Base-by-base conservation (phyloP, 2,888 invertebrate genomes). In the Morpho deidamia region DNA sequence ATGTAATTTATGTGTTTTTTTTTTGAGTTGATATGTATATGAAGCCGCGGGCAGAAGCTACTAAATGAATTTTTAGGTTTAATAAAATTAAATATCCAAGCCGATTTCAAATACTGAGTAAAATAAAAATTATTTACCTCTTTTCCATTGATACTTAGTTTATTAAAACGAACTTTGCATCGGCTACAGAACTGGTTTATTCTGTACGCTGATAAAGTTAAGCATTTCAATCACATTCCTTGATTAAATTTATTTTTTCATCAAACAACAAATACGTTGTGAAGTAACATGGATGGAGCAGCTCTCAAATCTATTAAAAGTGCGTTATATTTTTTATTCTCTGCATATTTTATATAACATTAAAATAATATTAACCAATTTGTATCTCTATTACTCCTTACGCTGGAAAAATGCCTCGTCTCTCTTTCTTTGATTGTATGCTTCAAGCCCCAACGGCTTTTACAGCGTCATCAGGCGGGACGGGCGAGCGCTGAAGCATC, bases 171-270 rank as follows among this genome's bases (percentile, higher is more conserved):
- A n/a, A 49, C 43, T 52, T 35, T 52, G 40, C 12, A 33, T 11
- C 14, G 42, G 47, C 35, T 47, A 33, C 40, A 47, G 44, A 50
- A 53, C 56, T n/a, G 50, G 56, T 56, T 56, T 53, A 51, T 45
- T 35, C 37, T 8, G 37, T 40, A 44, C 43, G 50, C 47, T 43
- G 50, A 53, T 57, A 53, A 53, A 47, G 50, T 56, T 50, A 46
- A 53, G 56, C 50, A 56, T 56, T 55, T 56, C 46, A 56, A 56
- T 56, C 53, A 56, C 56, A 56, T 56, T 56, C 56, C 50, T 50
- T 46, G 46, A 49, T 56, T 56, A 41, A 56, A 56, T 55, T 55
- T 55, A 55, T 55, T 51, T 51, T 51, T 47, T 39, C 53, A 34
- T 42, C 42, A 47, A 50, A 43, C 47, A 49, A 53, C 46, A 50